Percentiles rank a stretch among this genome's conserved stretches.
Conservation (phyloP, 2,797 vertebrate genomes). For the Otus scops region DNA sequence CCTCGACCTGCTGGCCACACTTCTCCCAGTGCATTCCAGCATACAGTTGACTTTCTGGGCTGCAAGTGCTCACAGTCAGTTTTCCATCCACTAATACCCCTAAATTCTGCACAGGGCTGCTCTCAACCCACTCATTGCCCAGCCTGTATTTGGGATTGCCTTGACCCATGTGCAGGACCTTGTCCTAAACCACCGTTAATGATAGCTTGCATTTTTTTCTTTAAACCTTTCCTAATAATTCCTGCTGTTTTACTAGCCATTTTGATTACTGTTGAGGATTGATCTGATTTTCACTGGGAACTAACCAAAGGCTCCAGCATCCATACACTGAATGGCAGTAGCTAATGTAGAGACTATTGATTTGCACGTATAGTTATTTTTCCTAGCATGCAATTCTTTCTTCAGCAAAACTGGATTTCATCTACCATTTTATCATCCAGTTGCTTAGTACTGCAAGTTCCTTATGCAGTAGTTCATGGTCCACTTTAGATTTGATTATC, state of each 20-base stretch:
- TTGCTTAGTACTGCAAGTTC: neutral
- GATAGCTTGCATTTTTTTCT: neutral
- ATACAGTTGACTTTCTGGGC: too few species aligned
- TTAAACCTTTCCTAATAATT: neutral
- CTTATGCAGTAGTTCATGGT: neutral
- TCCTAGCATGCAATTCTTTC: neutral
- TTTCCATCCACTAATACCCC: too few species aligned
- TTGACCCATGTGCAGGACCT: too few species aligned
- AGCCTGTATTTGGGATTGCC: too few species aligned
- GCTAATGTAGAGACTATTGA: neutral
- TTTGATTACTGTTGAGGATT: neutral
- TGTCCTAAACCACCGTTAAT: neutral
- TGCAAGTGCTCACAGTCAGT: too few species aligned
- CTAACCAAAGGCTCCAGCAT: neutral
- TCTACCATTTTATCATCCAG: neutral
- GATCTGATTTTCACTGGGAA: neutral
- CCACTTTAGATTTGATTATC: conserved; percentile 37
- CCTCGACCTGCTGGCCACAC: too few species aligned
- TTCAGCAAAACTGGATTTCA: neutral
- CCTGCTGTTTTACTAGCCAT: neutral
- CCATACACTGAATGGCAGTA: neutral
- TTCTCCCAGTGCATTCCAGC: too few species aligned
- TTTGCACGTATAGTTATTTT: neutral
- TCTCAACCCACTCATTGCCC: too few species aligned
- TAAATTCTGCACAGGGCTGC: too few species aligned